These are phyloP conservation scores for Heterodera carotae DNA, from an alignment of 1,140 invertebrate species.

Conservation along the genomic window DNA sequence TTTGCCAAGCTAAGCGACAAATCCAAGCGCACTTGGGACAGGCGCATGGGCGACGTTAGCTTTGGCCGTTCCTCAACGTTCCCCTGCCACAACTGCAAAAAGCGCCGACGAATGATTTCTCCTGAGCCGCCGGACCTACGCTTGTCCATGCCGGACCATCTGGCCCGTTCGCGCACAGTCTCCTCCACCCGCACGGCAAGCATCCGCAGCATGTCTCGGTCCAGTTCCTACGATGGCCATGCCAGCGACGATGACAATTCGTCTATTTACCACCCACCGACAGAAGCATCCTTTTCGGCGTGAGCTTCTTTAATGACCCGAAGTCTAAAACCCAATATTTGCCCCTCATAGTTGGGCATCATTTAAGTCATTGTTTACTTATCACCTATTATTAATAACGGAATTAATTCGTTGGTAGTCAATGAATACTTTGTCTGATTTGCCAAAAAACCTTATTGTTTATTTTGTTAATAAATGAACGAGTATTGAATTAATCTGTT, in stretches of 20 bases:
- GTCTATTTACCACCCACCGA: background rate
- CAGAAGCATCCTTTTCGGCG: background rate
- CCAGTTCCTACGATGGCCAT: background rate
- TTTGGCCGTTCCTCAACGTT: background rate
- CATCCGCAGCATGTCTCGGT: background rate
- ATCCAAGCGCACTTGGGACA: conserved; percentile 7
- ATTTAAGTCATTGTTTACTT: too few relatives aligned
- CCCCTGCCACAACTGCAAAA: background rate
- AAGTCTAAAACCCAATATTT: background rate
- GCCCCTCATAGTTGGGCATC: background rate
- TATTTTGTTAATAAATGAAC: too few relatives aligned
- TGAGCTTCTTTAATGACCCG: background rate
- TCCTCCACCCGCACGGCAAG: background rate
- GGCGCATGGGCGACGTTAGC: conserved; percentile 1
- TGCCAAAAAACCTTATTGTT: too few relatives aligned
- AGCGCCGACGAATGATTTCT: background rate
- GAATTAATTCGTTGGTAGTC: too few relatives aligned
- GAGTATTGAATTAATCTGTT: too few relatives aligned
- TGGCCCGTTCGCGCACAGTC: background rate
- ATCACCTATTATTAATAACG: too few relatives aligned
- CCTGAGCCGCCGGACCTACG: background rate
- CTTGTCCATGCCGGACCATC: background rate
- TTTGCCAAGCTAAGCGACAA: conserved; percentile 3
- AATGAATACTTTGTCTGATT: too few relatives aligned
- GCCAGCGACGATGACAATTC: background rate